Evolutionary conservation across 2,888 invertebrate genomes (phyloP).

Genomic region (Ethmia dodecea): DNA sequence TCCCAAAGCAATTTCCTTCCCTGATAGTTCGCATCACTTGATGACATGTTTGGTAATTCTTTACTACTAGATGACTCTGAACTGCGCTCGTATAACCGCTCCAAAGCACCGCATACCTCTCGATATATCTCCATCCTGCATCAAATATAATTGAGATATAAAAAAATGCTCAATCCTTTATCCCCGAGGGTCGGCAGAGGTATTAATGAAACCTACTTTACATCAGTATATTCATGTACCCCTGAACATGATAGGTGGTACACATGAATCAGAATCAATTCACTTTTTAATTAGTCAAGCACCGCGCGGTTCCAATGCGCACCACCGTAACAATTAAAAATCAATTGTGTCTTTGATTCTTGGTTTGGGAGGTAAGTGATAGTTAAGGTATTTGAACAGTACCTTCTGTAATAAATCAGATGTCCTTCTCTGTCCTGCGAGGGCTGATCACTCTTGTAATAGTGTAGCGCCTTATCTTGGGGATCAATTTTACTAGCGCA

Average conservation of each 20-base stretch:
- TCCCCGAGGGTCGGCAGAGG: too few species aligned
- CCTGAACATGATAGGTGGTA: too few species aligned
- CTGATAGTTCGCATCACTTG: constrained; percentile 67
- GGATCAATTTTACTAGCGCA: constrained; percentile 94
- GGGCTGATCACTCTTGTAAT: constrained; percentile 90
- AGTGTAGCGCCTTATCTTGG: constrained; percentile 91
- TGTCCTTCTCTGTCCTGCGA: constrained; percentile 90
- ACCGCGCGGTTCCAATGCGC: too few species aligned
- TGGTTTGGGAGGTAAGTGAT: too few species aligned
- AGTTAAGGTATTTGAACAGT: not conserved
- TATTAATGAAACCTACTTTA: too few species aligned
- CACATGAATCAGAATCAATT: too few species aligned
- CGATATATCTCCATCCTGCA: constrained; percentile 92
- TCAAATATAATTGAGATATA: too few species aligned
- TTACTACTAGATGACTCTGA: constrained; percentile 57
- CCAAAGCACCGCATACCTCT: constrained; percentile 88
- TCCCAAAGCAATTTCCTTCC: constrained; percentile 79
- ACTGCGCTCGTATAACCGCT: constrained; percentile 81
- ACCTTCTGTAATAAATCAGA: constrained; percentile 83
- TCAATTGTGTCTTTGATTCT: too few species aligned
- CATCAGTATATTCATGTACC: too few species aligned
- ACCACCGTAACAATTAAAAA: too few species aligned
- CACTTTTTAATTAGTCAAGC: too few species aligned
- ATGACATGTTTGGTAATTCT: constrained; percentile 39
- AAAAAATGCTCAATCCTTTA: too few species aligned